Conservation (phyloP, 2,113 vertebrate species). For the Ameiurus melas region DNA sequence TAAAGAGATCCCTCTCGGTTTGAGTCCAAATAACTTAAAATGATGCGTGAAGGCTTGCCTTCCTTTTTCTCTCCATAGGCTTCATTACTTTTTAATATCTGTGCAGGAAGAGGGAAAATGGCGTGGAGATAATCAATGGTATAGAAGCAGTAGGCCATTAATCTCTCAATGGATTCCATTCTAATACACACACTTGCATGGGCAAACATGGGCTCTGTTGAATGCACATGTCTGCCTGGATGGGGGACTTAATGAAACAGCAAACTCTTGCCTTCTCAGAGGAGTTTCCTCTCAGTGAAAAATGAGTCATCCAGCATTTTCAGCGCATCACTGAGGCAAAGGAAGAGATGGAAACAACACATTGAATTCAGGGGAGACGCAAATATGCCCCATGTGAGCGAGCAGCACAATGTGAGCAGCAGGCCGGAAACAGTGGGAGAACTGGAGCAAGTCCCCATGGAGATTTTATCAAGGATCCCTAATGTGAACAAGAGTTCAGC, state of each 20-base stretch:
- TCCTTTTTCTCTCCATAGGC: constrained; percentile 70
- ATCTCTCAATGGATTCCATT: constrained; percentile 77
- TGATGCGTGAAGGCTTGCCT: constrained; percentile 74
- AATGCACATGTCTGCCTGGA: constrained; percentile 76
- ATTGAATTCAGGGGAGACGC: constrained; percentile 66
- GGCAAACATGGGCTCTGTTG: constrained; percentile 72
- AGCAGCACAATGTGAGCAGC: constrained; percentile 68
- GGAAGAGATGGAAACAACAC: constrained; percentile 65
- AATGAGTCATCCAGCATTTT: constrained; percentile 64
- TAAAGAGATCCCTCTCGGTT: constrained; percentile 76
- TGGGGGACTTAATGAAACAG: constrained; percentile 80
- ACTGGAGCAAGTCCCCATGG: constrained; percentile 69
- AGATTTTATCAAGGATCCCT: constrained; percentile 75
- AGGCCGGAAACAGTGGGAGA: constrained; percentile 66
- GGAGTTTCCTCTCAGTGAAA: constrained; percentile 72
- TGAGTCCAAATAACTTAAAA: constrained; percentile 79
- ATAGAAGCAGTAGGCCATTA: constrained; percentile 74
- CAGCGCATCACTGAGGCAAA: constrained; percentile 57
- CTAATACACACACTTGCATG: constrained; percentile 75
- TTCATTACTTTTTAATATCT: constrained; percentile 82
- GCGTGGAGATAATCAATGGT: constrained; percentile 78
- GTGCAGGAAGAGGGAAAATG: constrained; percentile 64
- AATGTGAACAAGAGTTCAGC: constrained; percentile 69
- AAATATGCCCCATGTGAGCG: constrained; percentile 59
- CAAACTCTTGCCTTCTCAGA: constrained; percentile 67